These are phyloP conservation scores for Ptilonorhynchus violaceus DNA, from an alignment of 2,113 vertebrate species.

Conservation along the genomic window DNA sequence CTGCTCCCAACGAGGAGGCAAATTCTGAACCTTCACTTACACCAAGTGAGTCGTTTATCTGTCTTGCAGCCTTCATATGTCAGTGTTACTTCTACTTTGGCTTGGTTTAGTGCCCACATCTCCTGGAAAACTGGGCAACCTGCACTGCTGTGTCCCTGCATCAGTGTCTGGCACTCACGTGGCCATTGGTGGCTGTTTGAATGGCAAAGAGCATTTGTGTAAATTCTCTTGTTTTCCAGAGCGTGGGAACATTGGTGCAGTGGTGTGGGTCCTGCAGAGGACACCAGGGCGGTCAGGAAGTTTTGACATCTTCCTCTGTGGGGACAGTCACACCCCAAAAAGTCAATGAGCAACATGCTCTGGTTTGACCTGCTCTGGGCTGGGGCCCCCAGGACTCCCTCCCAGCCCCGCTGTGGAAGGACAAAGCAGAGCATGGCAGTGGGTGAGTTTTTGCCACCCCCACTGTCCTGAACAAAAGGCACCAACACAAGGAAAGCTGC, in stretches of 20 bases:
- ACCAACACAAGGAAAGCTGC: neutral
- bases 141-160: neutral
- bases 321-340: neutral
- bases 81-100: neutral
- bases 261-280: neutral
- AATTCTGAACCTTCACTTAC: neutral
- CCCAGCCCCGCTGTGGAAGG: neutral
- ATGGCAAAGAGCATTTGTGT: neutral
- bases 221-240: neutral
- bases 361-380: neutral
- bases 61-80: neutral
- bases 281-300: neutral
- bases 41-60: rapidly evolving
- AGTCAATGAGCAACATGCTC: neutral
- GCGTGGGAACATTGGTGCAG: neutral
- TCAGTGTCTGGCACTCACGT: rapidly evolving
- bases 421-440: neutral
- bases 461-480: neutral
- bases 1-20: neutral
- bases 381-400: neutral
- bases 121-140: neutral
- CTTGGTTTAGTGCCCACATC: neutral
- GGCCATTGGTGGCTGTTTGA: neutral
- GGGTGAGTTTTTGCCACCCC: neutral
- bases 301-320: neutral